Percentiles rank a stretch among this genome's conserved stretches.
phyloP scores from a whole-genome alignment of 1,140 invertebrate species.

The Drosophila subpulchrella region DNA sequence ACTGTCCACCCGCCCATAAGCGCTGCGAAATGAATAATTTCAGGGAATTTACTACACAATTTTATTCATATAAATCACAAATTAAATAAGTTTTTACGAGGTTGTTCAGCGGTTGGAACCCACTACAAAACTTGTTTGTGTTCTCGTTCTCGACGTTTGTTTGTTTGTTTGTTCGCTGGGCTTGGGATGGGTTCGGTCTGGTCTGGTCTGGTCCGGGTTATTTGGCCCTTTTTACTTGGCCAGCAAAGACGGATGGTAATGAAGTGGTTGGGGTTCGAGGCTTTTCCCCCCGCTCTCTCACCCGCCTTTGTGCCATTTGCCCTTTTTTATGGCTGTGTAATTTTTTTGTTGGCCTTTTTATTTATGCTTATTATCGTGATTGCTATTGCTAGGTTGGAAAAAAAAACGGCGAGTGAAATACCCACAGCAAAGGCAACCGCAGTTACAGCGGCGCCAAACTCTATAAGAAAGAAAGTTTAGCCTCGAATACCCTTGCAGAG shows the following conservation, averaged over 20 bases:
- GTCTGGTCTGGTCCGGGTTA: conserved; percentile 7
- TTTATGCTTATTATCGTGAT: conserved; percentile 82
- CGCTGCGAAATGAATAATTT: conserved; percentile 79
- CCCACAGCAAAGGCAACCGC: conserved; percentile 7
- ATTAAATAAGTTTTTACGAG: conserved; percentile 83
- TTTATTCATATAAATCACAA: conserved; percentile 83
- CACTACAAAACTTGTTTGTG: conserved; percentile 80
- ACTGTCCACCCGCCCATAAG: conserved; percentile 40
- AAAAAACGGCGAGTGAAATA: conserved; percentile 4
- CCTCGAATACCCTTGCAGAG: not conserved
- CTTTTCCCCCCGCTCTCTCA: not conserved
- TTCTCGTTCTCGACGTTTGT: conserved; percentile 44
- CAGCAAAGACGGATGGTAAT: conserved; percentile 27
- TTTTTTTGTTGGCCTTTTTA: conserved; percentile 77
- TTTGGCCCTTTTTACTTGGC: conserved; percentile 11
- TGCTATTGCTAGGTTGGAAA: conserved; percentile 47
- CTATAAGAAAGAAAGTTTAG: not conserved
- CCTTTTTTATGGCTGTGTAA: conserved; percentile 79
- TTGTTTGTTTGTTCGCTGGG: conserved; percentile 25
- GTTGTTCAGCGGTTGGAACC: conserved; percentile 75
- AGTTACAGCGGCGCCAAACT: not conserved
- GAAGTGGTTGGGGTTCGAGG: conserved; percentile 10
- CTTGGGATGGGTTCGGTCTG: not conserved
- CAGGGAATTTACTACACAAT: conserved; percentile 79
- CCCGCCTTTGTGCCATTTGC: conserved; percentile 49